Conservation (phyloP, 2,797 vertebrate species). For the Holocentrus rufus region DNA sequence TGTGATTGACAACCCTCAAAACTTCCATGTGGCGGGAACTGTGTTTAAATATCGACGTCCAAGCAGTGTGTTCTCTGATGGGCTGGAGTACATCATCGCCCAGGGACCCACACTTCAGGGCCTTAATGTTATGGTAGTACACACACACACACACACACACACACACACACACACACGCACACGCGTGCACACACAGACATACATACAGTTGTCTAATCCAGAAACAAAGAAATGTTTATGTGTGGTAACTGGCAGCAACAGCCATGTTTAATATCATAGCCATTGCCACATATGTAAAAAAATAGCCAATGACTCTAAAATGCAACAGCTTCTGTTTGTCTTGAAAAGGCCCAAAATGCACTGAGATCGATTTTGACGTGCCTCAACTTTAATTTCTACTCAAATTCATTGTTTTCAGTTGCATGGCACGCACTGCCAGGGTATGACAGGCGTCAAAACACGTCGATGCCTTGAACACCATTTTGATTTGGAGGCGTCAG, state of each 20-base stretch:
- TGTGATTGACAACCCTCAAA: conserved; percentile 89
- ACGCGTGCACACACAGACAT: not conserved
- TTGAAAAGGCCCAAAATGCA: no score
- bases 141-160: conserved; percentile 16
- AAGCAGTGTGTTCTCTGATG: conserved; percentile 83
- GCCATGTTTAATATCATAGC: no score
- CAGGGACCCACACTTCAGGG: conserved; percentile 90
- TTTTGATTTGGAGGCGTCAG: no score
- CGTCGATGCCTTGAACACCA: no score
- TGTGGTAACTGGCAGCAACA: no score
- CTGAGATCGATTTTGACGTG: no score
- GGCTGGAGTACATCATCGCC: conserved; percentile 91
- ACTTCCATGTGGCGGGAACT: conserved; percentile 90
- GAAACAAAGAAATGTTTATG: no score
- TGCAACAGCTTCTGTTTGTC: not conserved
- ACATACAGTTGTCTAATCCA: not conserved
- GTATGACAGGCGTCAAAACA: no score
- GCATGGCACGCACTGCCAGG: no score
- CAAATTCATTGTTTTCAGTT: no score
- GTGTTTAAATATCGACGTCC: conserved; percentile 91
- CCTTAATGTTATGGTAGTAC: conserved; percentile 89
- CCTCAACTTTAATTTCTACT: no score
- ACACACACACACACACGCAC: not conserved
- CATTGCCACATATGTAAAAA: no score
- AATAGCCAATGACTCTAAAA: not conserved